These are phyloP conservation scores for Neostethus bicornis DNA, from an alignment of 2,797 vertebrate genomes.

Conservation along the genomic window DNA sequence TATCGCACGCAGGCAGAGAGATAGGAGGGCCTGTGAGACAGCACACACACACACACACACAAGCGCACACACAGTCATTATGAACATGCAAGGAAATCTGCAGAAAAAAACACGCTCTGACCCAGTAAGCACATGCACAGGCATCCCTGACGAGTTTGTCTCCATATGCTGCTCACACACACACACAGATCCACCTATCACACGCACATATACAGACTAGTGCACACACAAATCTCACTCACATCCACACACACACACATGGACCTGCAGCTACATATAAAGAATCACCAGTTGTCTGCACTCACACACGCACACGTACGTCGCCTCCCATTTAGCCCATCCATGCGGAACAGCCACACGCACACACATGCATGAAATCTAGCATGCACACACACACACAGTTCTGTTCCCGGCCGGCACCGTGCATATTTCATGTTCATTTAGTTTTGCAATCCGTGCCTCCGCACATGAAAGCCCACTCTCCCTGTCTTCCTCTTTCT, in stretches of 20 bases:
- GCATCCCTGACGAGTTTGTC: slow-evolving; percentile 51
- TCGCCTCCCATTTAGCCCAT: slow-evolving; percentile 31
- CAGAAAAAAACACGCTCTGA: slow-evolving; percentile 54
- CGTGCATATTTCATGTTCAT: slow-evolving; percentile 81
- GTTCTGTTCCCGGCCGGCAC: slow-evolving; percentile 49
- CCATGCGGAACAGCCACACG: slow-evolving; percentile 25
- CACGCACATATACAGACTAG: slow-evolving; percentile 52
- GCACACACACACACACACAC: slow-evolving; percentile 26
- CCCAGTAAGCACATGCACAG: slow-evolving; percentile 61
- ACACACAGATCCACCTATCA: slow-evolving; percentile 1
- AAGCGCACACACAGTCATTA: slow-evolving; percentile 51
- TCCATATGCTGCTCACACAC: slow-evolving; percentile 56
- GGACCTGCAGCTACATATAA: background rate
- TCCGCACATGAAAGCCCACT: slow-evolving; percentile 78
- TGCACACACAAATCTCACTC: slow-evolving; percentile 42
- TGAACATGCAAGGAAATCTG: slow-evolving; percentile 20
- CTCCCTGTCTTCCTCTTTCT: slow-evolving; percentile 49
- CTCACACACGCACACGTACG: slow-evolving; percentile 11
- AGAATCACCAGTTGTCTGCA: slow-evolving; percentile 11
- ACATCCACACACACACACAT: background rate
- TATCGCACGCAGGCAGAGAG: slow-evolving; percentile 77
- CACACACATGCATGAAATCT: slow-evolving; percentile 28
- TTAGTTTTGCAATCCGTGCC: slow-evolving; percentile 78
- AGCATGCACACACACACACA: slow-evolving; percentile 28
- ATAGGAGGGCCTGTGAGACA: slow-evolving; percentile 69